Percentiles rank a stretch among this genome's conserved stretches.
These are phyloP conservation scores for Ageneiosus marmoratus DNA, from an alignment of 2,113 vertebrate species.

Conservation along the genomic window DNA sequence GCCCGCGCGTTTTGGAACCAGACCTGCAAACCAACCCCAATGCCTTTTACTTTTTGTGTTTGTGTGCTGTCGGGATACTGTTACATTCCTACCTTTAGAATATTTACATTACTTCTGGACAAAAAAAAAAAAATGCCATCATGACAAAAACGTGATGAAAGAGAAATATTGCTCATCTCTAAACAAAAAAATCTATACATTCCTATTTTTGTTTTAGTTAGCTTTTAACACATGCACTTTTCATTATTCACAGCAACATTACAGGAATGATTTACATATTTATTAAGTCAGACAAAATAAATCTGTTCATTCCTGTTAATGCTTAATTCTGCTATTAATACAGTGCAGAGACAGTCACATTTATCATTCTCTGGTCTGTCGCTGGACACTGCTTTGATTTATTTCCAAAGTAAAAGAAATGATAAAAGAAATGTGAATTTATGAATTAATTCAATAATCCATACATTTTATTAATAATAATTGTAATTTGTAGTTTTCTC, in stretches of 20 bases:
- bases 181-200: constrained; percentile 29
- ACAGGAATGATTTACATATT: not conserved
- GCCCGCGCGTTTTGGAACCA: constrained; percentile 99
- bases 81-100: constrained; percentile 61
- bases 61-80: constrained; percentile 54
- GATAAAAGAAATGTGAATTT: not conserved
- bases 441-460: not conserved
- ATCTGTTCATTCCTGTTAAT: not conserved
- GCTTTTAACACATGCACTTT: not conserved
- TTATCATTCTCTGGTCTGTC: not conserved
- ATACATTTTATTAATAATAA: not conserved
- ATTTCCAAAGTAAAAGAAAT: not conserved
- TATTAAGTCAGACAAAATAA: not conserved
- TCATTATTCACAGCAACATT: not conserved
- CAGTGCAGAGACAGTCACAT: not conserved
- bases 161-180: not conserved
- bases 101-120: constrained; percentile 55
- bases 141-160: not conserved
- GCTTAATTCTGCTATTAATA: not conserved
- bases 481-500: not conserved
- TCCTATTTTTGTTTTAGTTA: not conserved
- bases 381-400: not conserved
- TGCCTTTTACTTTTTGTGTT: constrained; percentile 87
- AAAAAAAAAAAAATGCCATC: constrained; percentile 7
- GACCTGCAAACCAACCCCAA: constrained; percentile 99